Evolutionary conservation across 2,113 vertebrate species (phyloP), one percentile per base, ranked within the genome.

Genomic region (Maylandia zebra): DNA sequence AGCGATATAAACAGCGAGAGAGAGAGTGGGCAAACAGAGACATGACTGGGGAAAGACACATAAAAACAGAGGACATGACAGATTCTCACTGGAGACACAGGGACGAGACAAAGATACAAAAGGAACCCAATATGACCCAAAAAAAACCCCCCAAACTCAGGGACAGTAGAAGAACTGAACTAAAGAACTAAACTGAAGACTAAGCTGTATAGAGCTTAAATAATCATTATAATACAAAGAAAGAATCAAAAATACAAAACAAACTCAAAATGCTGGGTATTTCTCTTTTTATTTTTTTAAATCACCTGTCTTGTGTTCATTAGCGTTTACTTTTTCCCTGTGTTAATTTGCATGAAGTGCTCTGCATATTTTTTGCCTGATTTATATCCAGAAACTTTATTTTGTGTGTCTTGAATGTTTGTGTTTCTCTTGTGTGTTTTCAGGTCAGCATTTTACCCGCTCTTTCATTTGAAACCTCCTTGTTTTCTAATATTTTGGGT

Each of bases 81-180:
- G 59, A 64, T 34, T 64, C 59, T 64, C 0, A 19, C 32, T 64
- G 59, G 59, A 64, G 30, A 19, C 59, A 64, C 4, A 19, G 16
- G 59, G 30, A 64, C 0, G 10, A 64, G 59, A 36, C 16, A 64
- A 36, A 64, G 30, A 34, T 34, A 64, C 30, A 64, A 64, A 64
- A 64, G 59, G 0, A 64, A 64, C 16, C 59, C 10, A 34, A 36
- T 34, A 36, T 64, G 30, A 64, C 36, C 30, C 6, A 61, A 61
- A 64, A 57, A 59, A 34, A 0, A 10, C 0, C 0, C 2, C 3
- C 16, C 30, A 64, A 36, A 36, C 6, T 12, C 17, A 36, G 32
- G 32, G 17, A n/a, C 17, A 64, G 32, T 0, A 36, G 16, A 64
- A 64, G 59, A 64, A 34, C 30, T 19, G 30, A 61, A 61, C 30